phyloP scores from a whole-genome alignment of 2,113 vertebrate species.

The Trachemys scripta region DNA sequence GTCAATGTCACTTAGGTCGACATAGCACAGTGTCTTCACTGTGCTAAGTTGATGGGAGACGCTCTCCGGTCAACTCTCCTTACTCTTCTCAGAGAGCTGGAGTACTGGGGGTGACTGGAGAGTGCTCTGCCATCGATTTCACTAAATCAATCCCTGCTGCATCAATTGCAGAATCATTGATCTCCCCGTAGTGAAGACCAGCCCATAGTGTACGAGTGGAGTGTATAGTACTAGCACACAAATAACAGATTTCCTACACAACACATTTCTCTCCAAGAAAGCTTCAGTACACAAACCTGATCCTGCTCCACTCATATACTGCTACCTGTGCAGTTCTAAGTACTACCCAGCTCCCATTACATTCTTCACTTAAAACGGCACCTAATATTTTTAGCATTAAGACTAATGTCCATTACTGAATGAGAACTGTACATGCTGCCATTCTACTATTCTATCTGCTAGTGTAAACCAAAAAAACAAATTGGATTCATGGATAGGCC shows the following conservation, averaged over 20 bases:
- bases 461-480: not conserved
- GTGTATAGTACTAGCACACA: not conserved
- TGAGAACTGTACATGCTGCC: not conserved
- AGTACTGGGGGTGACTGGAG: too few relatives aligned
- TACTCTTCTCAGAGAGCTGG: too few relatives aligned
- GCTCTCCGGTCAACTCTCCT: too few relatives aligned
- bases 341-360: slow-evolving; percentile 70
- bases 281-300: not conserved
- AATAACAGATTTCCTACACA: slow-evolving; percentile 41
- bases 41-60: too few relatives aligned
- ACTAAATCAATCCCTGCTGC: too few relatives aligned
- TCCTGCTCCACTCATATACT: slow-evolving; percentile 7
- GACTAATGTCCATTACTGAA: slow-evolving; percentile 49
- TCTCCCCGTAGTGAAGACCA: too few relatives aligned
- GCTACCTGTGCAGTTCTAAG: slow-evolving; percentile 64
- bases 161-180: too few relatives aligned
- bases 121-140: too few relatives aligned
- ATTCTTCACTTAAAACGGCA: slow-evolving; percentile 58
- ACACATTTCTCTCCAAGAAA: slow-evolving; percentile 6
- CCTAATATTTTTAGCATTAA: slow-evolving; percentile 51
- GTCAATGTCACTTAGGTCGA: too few relatives aligned
- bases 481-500: not conserved
- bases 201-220: slow-evolving; percentile 37
- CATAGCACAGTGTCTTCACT: too few relatives aligned
- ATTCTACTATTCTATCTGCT: not conserved